These are phyloP conservation scores for Dinomys branickii DNA, from an alignment of 2,113 vertebrate genomes.

Conservation along the genomic window DNA sequence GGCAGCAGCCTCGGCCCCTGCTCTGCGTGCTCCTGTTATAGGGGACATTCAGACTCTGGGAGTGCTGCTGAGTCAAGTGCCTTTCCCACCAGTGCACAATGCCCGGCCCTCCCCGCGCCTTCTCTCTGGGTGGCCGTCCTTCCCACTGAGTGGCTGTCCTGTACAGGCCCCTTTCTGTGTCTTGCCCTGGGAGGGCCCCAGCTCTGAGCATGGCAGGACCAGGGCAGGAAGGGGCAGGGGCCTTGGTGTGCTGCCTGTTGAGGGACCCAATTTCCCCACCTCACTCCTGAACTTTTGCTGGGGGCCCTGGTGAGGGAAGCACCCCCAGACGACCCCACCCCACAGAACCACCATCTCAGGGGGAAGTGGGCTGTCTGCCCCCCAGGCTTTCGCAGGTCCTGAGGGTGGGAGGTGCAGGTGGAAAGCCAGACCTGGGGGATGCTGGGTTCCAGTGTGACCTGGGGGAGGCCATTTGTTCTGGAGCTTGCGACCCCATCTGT, in stretches of 20 bases:
- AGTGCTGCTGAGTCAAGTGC: not conserved
- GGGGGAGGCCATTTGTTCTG: accelerated
- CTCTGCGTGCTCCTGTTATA: not conserved
- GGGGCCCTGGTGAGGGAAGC: not conserved
- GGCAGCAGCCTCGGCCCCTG: not conserved
- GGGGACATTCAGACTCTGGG: not conserved
- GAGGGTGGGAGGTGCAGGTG: not conserved
- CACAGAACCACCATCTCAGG: not conserved
- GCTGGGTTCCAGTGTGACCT: not conserved
- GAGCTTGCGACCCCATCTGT: not conserved
- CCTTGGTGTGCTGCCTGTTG: not conserved
- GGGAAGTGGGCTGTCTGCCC: not conserved
- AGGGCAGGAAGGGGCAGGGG: not conserved
- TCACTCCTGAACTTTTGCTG: not conserved
- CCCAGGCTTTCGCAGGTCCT: not conserved
- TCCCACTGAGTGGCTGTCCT: not conserved
- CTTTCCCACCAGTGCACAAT: not conserved
- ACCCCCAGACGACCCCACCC: not conserved
- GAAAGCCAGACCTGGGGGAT: not conserved
- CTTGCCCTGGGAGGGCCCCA: not conserved
- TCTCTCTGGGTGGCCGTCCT: not conserved
- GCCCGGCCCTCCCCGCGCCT: too few species aligned
- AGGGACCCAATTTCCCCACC: not conserved
- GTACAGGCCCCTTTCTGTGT: not conserved
- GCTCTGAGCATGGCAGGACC: not conserved